Base-by-base conservation (phyloP, 2,888 invertebrate genomes). In the Caradrina kadenii region DNA sequence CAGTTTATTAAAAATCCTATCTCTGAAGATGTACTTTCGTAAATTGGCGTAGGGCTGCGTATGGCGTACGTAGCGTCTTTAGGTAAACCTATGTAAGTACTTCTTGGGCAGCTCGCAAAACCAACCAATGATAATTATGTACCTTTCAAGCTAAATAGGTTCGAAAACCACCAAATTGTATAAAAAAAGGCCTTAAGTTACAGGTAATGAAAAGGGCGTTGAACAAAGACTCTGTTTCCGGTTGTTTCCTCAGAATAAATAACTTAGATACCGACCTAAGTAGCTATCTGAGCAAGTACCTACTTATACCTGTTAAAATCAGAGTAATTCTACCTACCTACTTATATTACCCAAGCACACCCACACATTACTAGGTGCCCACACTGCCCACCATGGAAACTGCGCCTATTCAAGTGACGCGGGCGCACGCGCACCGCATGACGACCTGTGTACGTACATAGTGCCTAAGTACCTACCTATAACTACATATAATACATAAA, bases 361-460 rank as follows among this genome's bases (percentile, higher is more conserved):
- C 64, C 71, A 77, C 76, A 62, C 54, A 11, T 42, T 26, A 35
- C 1, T 39, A 39, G n/a, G n/a, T 31, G 22, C 26, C 71, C 77
- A 66, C 77, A 10, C 10, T 31, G 22, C 26, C 71, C 77, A 66
- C 77, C 55, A 63, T 71, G 63, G 73, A 81, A 71, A 77, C 65
- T 58, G 65, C 50, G 49, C 31, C 59, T 63, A 63, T 61, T 53
- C 50, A 49, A 59, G 54, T 76, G 64, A 70, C 78, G 62, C 59
- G 63, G 42, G 11, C 26, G 26, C 52, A 59, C 26, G 11, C 26
- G 26, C 52, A 59, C 26, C 59, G 22, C 61, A 54, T 60, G 77
- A 80, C 60, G 49, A 17, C 60, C 48, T 42, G 73, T 79, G 45
- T 15, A 42, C 15, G n/a, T 45, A 55, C 48, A 17, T 69, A 21